phyloP scores from a whole-genome alignment of 1,140 invertebrate genomes.

The Trichoplusia ni region DNA sequence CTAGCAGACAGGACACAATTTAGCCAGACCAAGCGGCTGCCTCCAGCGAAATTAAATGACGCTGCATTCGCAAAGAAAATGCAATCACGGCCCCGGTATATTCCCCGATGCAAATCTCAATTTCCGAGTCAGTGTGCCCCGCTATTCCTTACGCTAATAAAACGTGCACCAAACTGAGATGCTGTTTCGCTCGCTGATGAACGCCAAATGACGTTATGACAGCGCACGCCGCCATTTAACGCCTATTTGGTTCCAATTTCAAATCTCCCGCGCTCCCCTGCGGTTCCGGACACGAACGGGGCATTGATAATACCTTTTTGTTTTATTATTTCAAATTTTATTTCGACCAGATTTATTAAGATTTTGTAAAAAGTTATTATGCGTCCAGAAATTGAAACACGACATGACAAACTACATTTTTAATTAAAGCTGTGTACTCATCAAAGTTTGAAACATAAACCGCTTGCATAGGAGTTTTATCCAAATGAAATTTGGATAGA shows the following conservation, averaged over 20 bases:
- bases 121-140: conserved; percentile 75
- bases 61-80: conserved; percentile 78
- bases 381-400: too few relatives aligned
- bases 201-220: conserved; percentile 80
- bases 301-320: conserved; percentile 75
- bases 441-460: conserved; percentile 44
- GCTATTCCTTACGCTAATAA: conserved; percentile 81
- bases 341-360: conserved; percentile 28
- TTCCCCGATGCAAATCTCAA: conserved; percentile 76
- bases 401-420: conserved; percentile 26
- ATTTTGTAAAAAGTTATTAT: too few relatives aligned
- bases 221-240: conserved; percentile 80
- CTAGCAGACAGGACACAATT: conserved; percentile 51
- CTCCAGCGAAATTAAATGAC: conserved; percentile 74
- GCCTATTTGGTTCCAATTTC: conserved; percentile 82
- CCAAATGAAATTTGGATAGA: conserved; percentile 68
- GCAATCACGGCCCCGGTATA: conserved; percentile 72
- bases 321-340: conserved; percentile 46
- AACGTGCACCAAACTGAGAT: conserved; percentile 77
- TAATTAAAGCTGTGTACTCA: conserved; percentile 25
- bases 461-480: conserved; percentile 51
- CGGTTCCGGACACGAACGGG: conserved; percentile 67
- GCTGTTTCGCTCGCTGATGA: conserved; percentile 79
- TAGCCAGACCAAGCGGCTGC: conserved; percentile 54
- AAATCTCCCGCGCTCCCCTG: conserved; percentile 74